A percentile compares a stretch with the other conserved stretches of the same genome.
Evolutionary conservation across 2,888 invertebrate genomes (phyloP).

Genomic region (Aromia moschata): DNA sequence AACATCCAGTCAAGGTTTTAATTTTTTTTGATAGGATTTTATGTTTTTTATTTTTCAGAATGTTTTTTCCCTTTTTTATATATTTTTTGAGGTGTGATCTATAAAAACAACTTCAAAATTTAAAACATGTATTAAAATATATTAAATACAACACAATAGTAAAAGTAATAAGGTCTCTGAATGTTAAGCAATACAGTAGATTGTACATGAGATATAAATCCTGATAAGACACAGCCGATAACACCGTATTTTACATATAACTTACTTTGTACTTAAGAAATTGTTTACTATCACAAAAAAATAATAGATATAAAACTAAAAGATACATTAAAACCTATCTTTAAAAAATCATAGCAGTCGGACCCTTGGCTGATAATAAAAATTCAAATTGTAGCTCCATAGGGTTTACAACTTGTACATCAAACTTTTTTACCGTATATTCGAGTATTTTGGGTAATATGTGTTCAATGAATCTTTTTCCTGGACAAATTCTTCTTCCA

Average conservation of each 20-base stretch:
- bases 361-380: conserved; percentile 79
- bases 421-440: conserved; percentile 73
- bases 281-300: conserved; percentile 25
- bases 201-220: conserved; percentile 34
- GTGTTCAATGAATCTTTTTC: conserved; percentile 84
- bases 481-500: conserved; percentile 84
- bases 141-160: conserved; percentile 16
- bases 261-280: conserved; percentile 33
- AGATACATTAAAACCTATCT: conserved; percentile 62
- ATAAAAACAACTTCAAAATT: conserved; percentile 1
- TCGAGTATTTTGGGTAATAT: conserved; percentile 78
- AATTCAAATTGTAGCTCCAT: conserved; percentile 84
- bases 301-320: conserved; percentile 18
- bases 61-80: too few species aligned
- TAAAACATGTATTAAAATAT: conserved; percentile 21
- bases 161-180: conserved; percentile 14
- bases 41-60: too few species aligned
- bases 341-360: conserved; percentile 74
- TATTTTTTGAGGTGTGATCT: too few species aligned
- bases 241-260: conserved; percentile 23
- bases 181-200: conserved; percentile 24
- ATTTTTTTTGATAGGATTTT: too few species aligned
- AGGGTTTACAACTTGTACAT: conserved; percentile 72
- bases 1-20: too few species aligned
- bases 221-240: conserved; percentile 37